Evolutionary conservation across 2,797 vertebrate genomes (phyloP), one percentile per base, ranked within the genome.

Genomic region (Helostoma temminkii): DNA sequence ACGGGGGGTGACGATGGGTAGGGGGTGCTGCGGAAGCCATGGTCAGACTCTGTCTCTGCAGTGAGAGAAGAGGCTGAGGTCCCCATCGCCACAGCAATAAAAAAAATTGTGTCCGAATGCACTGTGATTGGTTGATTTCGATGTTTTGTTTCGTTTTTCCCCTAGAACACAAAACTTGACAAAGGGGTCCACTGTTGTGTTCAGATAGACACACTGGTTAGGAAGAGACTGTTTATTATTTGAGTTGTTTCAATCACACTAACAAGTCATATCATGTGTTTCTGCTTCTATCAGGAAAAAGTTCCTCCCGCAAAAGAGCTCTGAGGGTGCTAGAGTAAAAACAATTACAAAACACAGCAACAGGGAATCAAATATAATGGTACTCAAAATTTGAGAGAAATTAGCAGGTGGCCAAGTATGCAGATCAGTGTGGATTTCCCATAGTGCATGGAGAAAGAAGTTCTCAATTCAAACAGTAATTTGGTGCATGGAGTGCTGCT

Each of bases 21-120:
- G 24, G 95, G 89, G 2, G 94, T 71, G 65, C 95, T 89, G 74
- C 89, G 73, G 90, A 98, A 97, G 83, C 97, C 96, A 83, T 97
- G 97, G 91, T 98, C 96, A 63, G 97, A 97, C 92, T 98, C 96
- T 0, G 96, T 96, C 94, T 99, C 97, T 5, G 96, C 90, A 8
- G 96, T 95, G 89, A 99, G 94, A 66, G 98, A 98, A 24, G 98
- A 98, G 80, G 98, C 97, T 32, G 98, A 99, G 91, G 96, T 99
- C 90, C 98, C 98, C 98, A 99, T 99, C 90, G 88, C 90, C 93
- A 87, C 93, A 2, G 73, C 57, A 26, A 71, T 22, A 61, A 67
- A 64, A 54, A 30, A 58, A 66, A 10, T 2, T 55, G 67, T 76
- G 57, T 78, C 16, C 63, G 50, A 16, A 59, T 56, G 64, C 41